A percentile compares a stretch with the other conserved stretches of the same genome.
These are phyloP conservation scores for Cyclopterus lumpus DNA, from an alignment of 2,797 vertebrate species.

Conservation along the genomic window DNA sequence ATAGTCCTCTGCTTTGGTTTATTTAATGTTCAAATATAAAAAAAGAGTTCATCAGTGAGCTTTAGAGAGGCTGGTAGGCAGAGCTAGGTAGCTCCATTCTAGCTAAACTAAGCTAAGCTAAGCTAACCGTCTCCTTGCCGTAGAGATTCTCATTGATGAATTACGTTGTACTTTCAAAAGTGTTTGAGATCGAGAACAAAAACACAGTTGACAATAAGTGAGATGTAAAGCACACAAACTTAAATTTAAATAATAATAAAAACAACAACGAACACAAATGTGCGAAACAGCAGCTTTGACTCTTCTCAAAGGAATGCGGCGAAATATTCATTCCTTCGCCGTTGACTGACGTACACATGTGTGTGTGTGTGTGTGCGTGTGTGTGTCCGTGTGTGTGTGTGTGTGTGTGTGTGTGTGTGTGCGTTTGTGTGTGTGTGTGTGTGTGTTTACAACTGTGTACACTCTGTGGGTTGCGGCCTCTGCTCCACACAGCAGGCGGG, in stretches of 20 bases:
- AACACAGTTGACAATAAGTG: too few relatives aligned
- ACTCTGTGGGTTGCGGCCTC: constrained; percentile 40
- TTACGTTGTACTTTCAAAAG: neutral
- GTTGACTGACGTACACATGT: too few relatives aligned
- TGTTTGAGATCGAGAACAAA: neutral
- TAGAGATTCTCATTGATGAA: neutral
- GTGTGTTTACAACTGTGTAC: constrained; percentile 59
- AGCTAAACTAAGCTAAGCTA: constrained; percentile 2
- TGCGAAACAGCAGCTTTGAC: too few relatives aligned
- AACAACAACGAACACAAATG: too few relatives aligned
- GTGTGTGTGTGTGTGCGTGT: too few relatives aligned
- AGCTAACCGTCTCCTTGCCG: neutral
- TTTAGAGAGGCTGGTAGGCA: neutral
- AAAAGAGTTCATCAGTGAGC: neutral
- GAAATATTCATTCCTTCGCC: too few relatives aligned
- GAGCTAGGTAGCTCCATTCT: neutral
- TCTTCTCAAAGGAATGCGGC: too few relatives aligned
- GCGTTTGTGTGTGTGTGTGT: neutral
- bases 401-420: too few relatives aligned
- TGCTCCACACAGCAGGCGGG: constrained; percentile 57
- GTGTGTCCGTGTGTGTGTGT: neutral
- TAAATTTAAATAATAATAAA: too few relatives aligned
- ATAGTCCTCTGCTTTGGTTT: neutral
- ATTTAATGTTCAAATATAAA: too few relatives aligned
- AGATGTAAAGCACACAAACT: too few relatives aligned